Base-by-base conservation (phyloP, 1,140 invertebrate genomes). In the Zaprionus kolodkinae region DNA sequence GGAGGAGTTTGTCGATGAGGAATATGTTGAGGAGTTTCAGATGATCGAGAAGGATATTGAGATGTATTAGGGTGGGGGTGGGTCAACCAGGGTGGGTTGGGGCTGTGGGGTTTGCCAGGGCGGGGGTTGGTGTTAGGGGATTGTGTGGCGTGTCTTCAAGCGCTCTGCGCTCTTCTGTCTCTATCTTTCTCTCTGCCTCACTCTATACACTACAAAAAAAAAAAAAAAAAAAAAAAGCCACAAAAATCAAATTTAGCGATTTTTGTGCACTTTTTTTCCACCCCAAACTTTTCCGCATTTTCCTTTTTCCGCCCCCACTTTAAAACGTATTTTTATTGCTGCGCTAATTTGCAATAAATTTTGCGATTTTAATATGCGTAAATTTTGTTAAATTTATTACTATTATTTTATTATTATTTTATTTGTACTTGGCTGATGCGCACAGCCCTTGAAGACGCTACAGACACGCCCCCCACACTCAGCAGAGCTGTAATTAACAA, bases 21-120 rank as follows among this genome's bases (percentile, higher is more conserved):
- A 83, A 3, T 81, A 57, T n/a, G 55, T 71, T 21, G 71, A 76
- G 43, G 62, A 83, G 0, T 81, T 45, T 60, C 74, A 78, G 13
- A 55, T 91, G 35, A 91, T 91, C 15, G 87, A 90, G 30, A 82
- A 91, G 52, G 70, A 74, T 36, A 90, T 90, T 21, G 88, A 91
- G 54, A 30, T 90, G 69, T 90, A 90, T 65, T 90, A 6, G 48
- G 25, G 25, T 10, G 6, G 13, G 4, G 73, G 48, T 12, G 17
- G 70, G 62, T 56, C 75, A 75, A 36, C 68, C 68, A 56, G 30
- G 9, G 12, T 13, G 11, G 11, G 12, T 13, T 7, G 11, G 40
- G 17, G 10, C 17, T 6, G 12, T 17, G 10, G 45, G 66, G 36
- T 11, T 48, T 17, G 9, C 15, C 21, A 21, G 13, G n/a, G 55